Evolutionary conservation across 37 sponge, comb jelly and placozoan genomes (phyloP), one percentile per base, ranked within the genome.

Genomic region (Haliclona indistincta): DNA sequence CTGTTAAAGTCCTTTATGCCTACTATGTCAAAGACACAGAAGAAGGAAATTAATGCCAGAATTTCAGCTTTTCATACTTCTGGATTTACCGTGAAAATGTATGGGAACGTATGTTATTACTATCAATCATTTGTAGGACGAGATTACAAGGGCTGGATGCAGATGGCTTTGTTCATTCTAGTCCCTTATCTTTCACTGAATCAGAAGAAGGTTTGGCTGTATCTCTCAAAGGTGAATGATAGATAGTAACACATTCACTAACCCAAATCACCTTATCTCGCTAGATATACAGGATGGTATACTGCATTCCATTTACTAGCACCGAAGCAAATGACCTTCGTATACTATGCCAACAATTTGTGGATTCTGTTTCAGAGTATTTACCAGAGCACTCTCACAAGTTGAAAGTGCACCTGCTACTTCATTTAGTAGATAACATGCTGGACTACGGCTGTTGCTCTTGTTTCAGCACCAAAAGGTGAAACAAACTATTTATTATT

Each of bases 401-500:
- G 19, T 41, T 62, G 19, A 77, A 83, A 42, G 22, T 77, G 17
- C 85, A 84, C 42, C 85, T 84, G 4, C 54, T 84, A 13, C 71
- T 84, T 10, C 85, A 84, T 49, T 35, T 84, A 6, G 60, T 45
- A 23, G 78, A 84, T 7, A 47, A 61, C 25, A 77, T 84, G 23
- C 38, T 54, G 5, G 69, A 77, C 20, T 77, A 77, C 70, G 78
- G 85, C 8, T 78, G 71, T 37, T 10, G 71, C 28, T 39, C 40
- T 33, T 58, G 40, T 41, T 84, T 56, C 56, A 84, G 70, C 41
- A 77, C 85, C 22, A 71, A 84, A 42, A 84, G 85, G 85, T 84
- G 23, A 47, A n/a, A n/a, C n/a, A n/a, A n/a, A n/a, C n/a, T n/a
- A n/a, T n/a, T n/a, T n/a, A n/a, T n/a, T n/a, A n/a, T n/a, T n/a